Percentiles rank a stretch among this genome's conserved stretches.
Evolutionary conservation across 2,888 invertebrate species (phyloP).

Genomic region (Neoitamus cyanurus): DNA sequence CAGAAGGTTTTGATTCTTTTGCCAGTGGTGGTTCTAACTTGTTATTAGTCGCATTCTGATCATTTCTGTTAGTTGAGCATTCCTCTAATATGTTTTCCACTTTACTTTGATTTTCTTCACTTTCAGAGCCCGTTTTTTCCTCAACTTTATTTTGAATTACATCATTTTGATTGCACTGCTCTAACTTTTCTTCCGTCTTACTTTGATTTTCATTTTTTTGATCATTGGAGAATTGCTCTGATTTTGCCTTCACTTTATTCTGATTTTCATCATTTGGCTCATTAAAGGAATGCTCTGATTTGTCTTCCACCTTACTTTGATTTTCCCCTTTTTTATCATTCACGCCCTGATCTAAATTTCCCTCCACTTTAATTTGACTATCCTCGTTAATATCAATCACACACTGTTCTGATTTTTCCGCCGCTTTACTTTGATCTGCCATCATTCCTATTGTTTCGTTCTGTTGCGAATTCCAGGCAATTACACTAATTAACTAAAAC

Average conservation of each 20-base stretch:
- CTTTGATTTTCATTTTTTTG: background rate
- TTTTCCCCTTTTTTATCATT: background rate
- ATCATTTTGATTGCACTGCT: background rate
- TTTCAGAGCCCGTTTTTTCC: background rate
- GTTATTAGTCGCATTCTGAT: background rate
- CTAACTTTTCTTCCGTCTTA: background rate
- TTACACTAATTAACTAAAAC: background rate
- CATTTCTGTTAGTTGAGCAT: no score
- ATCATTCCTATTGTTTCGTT: background rate
- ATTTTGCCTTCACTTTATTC: background rate
- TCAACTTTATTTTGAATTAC: background rate
- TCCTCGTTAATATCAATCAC: background rate
- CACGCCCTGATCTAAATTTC: background rate
- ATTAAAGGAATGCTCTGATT: background rate
- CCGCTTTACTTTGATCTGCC: background rate
- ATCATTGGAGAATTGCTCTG: background rate
- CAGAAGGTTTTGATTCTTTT: background rate
- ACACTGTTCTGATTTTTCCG: background rate
- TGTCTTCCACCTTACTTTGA: background rate
- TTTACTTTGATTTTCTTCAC: no score
- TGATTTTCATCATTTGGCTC: background rate
- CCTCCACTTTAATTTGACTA: background rate
- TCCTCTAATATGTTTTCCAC: no score
- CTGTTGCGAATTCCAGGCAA: background rate
- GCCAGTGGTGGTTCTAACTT: background rate